These are phyloP conservation scores for Dorcus hopei DNA, from an alignment of 2,888 invertebrate species.

Conservation along the genomic window DNA sequence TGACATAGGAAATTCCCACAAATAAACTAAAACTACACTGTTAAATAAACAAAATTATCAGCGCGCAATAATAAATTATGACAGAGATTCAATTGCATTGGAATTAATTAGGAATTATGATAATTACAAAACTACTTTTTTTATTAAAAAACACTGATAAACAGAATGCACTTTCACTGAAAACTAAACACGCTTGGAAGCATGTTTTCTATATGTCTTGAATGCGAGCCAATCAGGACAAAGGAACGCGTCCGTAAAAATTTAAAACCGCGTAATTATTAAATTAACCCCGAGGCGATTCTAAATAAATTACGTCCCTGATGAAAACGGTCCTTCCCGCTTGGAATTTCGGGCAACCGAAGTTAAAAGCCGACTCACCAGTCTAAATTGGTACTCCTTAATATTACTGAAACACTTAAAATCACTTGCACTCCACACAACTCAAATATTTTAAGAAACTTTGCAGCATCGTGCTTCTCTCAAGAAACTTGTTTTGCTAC, in stretches of 20 bases:
- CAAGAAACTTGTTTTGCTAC: slow-evolving; percentile 36
- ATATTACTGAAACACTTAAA: slow-evolving; percentile 6
- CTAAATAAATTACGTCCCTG: slow-evolving; percentile 1
- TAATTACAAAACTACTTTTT: not conserved
- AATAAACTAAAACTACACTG: too few species aligned
- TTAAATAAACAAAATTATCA: too few species aligned
- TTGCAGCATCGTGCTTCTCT: slow-evolving; percentile 31
- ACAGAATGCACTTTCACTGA: not conserved
- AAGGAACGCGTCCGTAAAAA: slow-evolving; percentile 7
- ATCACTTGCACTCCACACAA: slow-evolving; percentile 14
- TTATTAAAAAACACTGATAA: not conserved
- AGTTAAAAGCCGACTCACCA: not conserved
- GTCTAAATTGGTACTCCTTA: not conserved
- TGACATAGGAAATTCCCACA: too few species aligned
- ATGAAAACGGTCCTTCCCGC: not conserved
- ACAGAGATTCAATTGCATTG: too few species aligned
- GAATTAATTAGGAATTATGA: not conserved
- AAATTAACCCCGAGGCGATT: slow-evolving; percentile 17
- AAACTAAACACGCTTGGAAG: not conserved
- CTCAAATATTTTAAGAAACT: slow-evolving; percentile 17
- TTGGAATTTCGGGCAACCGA: too few species aligned
- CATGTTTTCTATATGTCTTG: not conserved
- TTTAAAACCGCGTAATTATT: slow-evolving; percentile 15
- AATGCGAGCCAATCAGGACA: not conserved
- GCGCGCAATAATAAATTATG: too few species aligned